Evolutionary conservation across 1,140 invertebrate species (phyloP), one percentile per base, ranked within the genome.

Genomic region (Tenebrio molitor): DNA sequence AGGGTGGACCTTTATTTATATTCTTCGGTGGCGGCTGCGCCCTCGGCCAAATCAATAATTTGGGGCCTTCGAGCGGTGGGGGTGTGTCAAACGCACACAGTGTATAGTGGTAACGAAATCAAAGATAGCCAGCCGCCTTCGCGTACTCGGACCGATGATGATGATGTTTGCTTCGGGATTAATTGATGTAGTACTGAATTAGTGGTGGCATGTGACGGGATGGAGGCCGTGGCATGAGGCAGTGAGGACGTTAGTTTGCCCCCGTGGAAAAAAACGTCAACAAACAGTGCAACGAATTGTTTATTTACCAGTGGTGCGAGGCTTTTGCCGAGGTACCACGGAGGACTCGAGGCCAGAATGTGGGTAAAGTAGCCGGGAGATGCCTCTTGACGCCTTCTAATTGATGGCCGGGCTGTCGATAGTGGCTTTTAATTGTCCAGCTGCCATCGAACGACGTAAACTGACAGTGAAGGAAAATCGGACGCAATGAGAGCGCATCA

Each of bases 21-120:
- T 58, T 25, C 23, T 41, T 36, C 39, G 42, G 58, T 44, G 36
- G 71, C 74, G 74, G 19, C 74, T 76, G 74, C 74, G 74, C 71
- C 67, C 71, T 29, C 23, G 19, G 25, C 50, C 42, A 44, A 69
- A 76, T 76, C 74, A 76, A 76, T 76, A 76, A 63, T 66, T 50
- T 53, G 42, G 66, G 66, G 66, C 29, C 33, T 36, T 33, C 21
- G 53, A 50, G 46, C 44, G 62, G 74, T 76, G 74, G 74, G 74
- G 74, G 74, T 76, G 74, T 73, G 72, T 73, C 74, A 70, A 70
- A 66, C 53, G 21, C 44, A 72, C 29, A 41, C 25, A 41, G 46
- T 39, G 69, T 71, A 42, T 44, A 63, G 33, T 69, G 66, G 25
- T 62, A 58, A 53, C 39, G 42, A 69, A 69, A 69, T 69, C 66